These are phyloP conservation scores for Indicator maculatus DNA, from an alignment of 2,113 vertebrate genomes.

Conservation along the genomic window DNA sequence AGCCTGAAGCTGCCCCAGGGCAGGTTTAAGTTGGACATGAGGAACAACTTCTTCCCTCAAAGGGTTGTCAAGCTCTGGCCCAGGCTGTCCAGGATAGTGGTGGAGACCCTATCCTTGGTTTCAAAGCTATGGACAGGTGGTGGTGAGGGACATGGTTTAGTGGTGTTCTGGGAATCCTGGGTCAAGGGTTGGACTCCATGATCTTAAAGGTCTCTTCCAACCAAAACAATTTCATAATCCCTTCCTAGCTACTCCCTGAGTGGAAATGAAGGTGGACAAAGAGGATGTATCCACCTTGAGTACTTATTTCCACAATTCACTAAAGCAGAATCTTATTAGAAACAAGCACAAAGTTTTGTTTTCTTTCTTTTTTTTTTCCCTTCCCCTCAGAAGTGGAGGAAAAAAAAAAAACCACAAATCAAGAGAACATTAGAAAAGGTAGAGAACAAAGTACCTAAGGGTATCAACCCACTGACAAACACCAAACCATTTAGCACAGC, in stretches of 20 bases:
- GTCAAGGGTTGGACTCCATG: no score
- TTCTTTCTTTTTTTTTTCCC: no score
- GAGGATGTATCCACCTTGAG: not conserved
- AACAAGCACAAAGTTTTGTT: not conserved
- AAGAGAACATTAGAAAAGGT: not conserved
- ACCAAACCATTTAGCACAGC: not conserved
- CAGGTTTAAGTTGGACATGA: no score
- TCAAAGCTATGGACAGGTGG: no score
- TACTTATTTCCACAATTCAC: not conserved
- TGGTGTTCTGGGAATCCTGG: no score
- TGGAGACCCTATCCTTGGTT: no score
- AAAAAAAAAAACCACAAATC: not conserved
- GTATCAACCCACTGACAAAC: not conserved
- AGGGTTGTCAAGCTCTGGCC: no score
- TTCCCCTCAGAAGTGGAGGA: not conserved
- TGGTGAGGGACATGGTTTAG: no score
- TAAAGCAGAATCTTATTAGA: not conserved
- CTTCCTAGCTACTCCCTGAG: not conserved
- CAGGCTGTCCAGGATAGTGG: no score
- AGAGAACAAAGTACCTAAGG: not conserved
- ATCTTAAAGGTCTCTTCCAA: no score
- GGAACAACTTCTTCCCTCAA: no score
- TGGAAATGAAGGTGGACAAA: not conserved
- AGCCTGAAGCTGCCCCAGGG: no score
- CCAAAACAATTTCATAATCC: not conserved